Base-by-base conservation (phyloP, 1,140 invertebrate species). In the Muscidifurax raptorellus region DNA sequence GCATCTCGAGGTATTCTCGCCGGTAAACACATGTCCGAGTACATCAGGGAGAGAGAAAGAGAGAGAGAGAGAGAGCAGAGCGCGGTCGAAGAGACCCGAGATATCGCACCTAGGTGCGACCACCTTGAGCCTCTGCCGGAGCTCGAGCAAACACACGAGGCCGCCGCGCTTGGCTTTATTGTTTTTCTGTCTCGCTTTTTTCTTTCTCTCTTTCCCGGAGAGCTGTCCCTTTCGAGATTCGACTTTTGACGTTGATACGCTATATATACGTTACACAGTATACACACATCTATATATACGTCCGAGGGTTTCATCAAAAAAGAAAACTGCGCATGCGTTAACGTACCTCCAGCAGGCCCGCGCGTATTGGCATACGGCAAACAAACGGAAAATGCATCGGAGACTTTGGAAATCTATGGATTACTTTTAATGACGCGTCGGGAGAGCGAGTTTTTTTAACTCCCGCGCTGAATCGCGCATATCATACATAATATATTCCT, bases 31-130 rank as follows among this genome's bases (percentile, higher is more conserved):
- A 90, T 84, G 90, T 25, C 28, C 80, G 28, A 30, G 28, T 1
- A 27, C 6, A 25, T 12, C 22, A 3, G 69, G 25, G 27, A 30
- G 27, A 71, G 27, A 7, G 52, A 59, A 18, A 59, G 52, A 59
- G 52, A 59, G 52, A 59, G 52, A 59, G 52, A 59, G 52, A 59
- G 52, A 59, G 52, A 59, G 52, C n/a, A 59, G 52, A 59, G 52
- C 52, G 52, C 52, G 22, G 52, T n/a, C 47, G 4, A 13, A 80
- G 15, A 84, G 76, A 84, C 13, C 75, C 36, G 76, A 80, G 89
- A 91, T 89, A 87, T 93, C 92, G 86, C 92, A 93, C 92, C 92
- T 93, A 93, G 92, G 92, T 93, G 92, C 89, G 92, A 90, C 89
- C 90, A 88, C 52, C 80, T 85, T 79, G 80, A 79, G 91, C 91